Conservation (phyloP, 2,113 vertebrate genomes). For the Pachypanchax playfairii region DNA sequence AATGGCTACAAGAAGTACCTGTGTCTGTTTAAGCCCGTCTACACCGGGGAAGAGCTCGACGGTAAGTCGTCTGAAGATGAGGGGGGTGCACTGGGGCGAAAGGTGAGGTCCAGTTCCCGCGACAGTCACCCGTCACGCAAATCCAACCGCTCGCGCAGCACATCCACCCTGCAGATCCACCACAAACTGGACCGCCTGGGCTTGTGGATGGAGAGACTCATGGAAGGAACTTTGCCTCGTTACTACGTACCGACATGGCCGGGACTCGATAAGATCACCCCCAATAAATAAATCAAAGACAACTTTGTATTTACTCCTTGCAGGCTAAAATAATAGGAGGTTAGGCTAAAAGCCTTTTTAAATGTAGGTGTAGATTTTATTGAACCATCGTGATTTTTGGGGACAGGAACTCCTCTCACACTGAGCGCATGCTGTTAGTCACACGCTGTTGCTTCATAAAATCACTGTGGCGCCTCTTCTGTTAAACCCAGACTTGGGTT, state of each 20-base stretch:
- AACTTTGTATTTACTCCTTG: slow-evolving; percentile 18
- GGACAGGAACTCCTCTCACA: background rate
- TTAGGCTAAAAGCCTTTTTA: background rate
- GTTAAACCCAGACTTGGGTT: slow-evolving; percentile 3
- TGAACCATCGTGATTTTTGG: slow-evolving; percentile 1
- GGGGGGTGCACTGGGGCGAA: slow-evolving; percentile 35
- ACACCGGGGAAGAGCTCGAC: slow-evolving; percentile 83
- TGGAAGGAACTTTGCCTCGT: slow-evolving; percentile 93
- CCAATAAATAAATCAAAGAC: slow-evolving; percentile 64
- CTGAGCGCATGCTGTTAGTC: slow-evolving; percentile 37
- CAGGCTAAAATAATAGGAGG: slow-evolving; percentile 10
- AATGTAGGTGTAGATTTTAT: slow-evolving; percentile 27
- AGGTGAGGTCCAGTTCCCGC: slow-evolving; percentile 63
- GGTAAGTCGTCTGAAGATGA: slow-evolving; percentile 75
- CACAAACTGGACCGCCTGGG: slow-evolving; percentile 92
- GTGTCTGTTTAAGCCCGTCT: slow-evolving; percentile 93
- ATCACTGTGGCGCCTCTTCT: slow-evolving; percentile 60
- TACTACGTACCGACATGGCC: slow-evolving; percentile 95
- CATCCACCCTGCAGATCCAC: slow-evolving; percentile 85
- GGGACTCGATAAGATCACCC: slow-evolving; percentile 83
- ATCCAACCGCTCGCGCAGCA: slow-evolving; percentile 73
- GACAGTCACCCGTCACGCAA: slow-evolving; percentile 69
- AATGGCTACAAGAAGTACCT: slow-evolving; percentile 98
- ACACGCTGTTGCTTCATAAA: slow-evolving; percentile 38
- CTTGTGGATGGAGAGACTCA: slow-evolving; percentile 94